Conservation (phyloP, 2,113 vertebrate species). For the Pteronura brasiliensis region DNA sequence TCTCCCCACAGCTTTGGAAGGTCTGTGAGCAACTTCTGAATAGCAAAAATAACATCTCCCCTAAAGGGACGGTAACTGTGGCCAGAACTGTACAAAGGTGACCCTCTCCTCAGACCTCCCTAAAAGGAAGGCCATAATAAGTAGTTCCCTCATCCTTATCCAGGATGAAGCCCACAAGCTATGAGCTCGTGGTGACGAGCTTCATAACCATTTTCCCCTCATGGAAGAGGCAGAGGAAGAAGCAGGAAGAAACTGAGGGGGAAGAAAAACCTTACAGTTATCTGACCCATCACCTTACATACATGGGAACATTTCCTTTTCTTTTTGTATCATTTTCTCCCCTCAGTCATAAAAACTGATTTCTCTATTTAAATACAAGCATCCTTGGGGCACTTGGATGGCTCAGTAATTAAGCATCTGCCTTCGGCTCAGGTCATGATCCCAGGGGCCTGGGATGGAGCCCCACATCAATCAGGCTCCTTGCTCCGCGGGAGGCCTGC, state of each 20-base stretch:
- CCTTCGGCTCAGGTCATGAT: too few species aligned
- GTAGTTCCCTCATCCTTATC: not conserved
- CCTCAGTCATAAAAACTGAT: slow-evolving; percentile 15
- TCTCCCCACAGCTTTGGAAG: not conserved
- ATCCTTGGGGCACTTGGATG: not conserved
- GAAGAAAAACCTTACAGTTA: not conserved
- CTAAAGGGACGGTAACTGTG: not conserved
- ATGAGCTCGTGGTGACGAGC: not conserved
- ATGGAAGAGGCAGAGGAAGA: not conserved
- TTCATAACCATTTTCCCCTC: not conserved
- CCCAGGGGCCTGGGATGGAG: too few species aligned
- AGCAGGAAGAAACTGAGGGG: not conserved
- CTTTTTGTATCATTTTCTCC: not conserved
- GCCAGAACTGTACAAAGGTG: not conserved
- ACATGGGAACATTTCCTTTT: not conserved
- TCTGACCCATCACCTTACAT: not conserved
- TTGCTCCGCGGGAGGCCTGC: too few species aligned
- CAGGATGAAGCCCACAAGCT: not conserved
- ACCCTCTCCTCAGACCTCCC: not conserved
- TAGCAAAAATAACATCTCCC: not conserved
- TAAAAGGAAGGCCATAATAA: not conserved
- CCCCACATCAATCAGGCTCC: too few species aligned
- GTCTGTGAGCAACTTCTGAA: not conserved
- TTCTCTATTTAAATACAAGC: slow-evolving; percentile 11
- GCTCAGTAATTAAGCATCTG: too few species aligned